Conservation (phyloP, 2,888 invertebrate species). For the Vandiemenella viatica region DNA sequence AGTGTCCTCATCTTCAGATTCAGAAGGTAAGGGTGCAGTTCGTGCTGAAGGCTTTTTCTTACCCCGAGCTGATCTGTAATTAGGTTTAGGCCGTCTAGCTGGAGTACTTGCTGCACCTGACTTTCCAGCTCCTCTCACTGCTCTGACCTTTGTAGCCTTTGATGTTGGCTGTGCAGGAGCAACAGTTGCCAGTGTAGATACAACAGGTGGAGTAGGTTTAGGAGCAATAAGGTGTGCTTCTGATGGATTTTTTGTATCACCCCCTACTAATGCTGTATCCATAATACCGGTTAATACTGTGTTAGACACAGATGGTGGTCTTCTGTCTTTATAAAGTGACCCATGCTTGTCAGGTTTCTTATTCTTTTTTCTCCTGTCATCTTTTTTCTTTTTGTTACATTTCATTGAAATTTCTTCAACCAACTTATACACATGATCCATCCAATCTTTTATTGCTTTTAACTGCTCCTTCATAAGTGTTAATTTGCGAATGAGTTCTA, state of each 20-base stretch:
- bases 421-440: constrained; percentile 77
- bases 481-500: constrained; percentile 77
- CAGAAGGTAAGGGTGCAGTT: constrained; percentile 46
- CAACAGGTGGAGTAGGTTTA: constrained; percentile 21
- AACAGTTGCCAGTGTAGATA: constrained; percentile 16
- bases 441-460: constrained; percentile 79
- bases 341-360: constrained; percentile 24
- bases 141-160: constrained; percentile 18
- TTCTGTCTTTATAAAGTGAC: constrained; percentile 10
- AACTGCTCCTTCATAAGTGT: constrained; percentile 70
- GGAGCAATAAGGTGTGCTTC: constrained; percentile 25
- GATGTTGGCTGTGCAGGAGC: constrained; percentile 17
- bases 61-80: constrained; percentile 44
- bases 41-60: constrained; percentile 44
- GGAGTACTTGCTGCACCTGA: constrained; percentile 14
- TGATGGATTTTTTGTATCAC: constrained; percentile 35
- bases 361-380: constrained; percentile 54
- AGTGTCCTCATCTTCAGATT: constrained; percentile 94
- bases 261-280: constrained; percentile 37
- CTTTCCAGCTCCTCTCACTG: constrained; percentile 11
- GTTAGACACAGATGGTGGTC: constrained; percentile 12
- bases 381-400: constrained; percentile 75
- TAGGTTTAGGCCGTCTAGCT: constrained; percentile 39
- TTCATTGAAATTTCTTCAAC: constrained; percentile 71
- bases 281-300: constrained; percentile 41